Conservation (phyloP, 2,113 vertebrate genomes). For the Myotis lucifugus region DNA sequence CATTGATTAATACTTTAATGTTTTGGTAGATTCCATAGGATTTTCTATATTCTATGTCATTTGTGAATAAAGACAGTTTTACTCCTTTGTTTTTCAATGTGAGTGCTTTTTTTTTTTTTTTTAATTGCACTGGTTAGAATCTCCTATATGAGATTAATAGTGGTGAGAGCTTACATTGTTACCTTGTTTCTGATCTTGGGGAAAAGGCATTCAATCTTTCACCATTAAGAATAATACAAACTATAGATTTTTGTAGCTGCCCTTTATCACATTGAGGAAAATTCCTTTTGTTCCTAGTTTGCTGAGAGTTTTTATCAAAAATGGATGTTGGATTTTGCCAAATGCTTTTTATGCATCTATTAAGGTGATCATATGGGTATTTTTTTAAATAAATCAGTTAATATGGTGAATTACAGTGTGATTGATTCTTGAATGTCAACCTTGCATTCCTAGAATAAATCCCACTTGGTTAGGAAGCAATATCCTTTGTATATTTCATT, state of each 20-base stretch:
- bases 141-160: not conserved
- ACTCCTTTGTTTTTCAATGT: not conserved
- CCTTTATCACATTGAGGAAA: not conserved
- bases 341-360: not conserved
- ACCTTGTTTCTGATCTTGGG: not conserved
- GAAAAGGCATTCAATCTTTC: not conserved
- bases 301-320: not conserved
- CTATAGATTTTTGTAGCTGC: not conserved
- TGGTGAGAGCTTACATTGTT: not conserved
- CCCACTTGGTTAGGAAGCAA: not conserved
- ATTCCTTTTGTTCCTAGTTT: not conserved
- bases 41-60: not conserved
- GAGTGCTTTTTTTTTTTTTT: not conserved
- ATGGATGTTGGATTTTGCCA: not conserved
- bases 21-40: not conserved
- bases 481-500: constrained; percentile 30
- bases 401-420: constrained; percentile 14
- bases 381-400: not conserved
- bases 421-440: not conserved
- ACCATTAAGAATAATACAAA: not conserved
- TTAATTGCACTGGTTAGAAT: not conserved
- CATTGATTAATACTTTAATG: constrained; percentile 19
- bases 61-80: not conserved
- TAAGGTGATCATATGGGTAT: not conserved
- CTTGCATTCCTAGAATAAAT: constrained; percentile 3